Percentiles rank a stretch among this genome's conserved stretches.
phyloP scores from a whole-genome alignment of 2,113 vertebrate species.

The Epinephelus moara region DNA sequence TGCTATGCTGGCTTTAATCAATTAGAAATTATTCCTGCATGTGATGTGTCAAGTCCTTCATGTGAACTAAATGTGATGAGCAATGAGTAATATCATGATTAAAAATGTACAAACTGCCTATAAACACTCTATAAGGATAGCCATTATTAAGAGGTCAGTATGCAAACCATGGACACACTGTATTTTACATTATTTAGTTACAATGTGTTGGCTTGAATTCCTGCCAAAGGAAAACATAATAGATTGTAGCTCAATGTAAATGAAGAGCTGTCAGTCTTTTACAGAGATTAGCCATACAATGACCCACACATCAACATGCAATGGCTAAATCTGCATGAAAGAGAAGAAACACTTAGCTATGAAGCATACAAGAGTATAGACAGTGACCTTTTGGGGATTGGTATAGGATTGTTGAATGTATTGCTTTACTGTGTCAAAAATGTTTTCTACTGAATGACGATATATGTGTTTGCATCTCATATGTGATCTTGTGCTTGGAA shows the following conservation, averaged over 20 bases:
- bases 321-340: slow-evolving; percentile 52
- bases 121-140: neutral
- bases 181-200: neutral
- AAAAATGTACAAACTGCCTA: neutral
- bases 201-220: slow-evolving; percentile 19
- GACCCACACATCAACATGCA: slow-evolving; percentile 63
- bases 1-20: neutral
- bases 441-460: slow-evolving; percentile 39
- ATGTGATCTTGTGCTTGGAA: slow-evolving; percentile 24
- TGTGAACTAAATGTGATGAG: neutral
- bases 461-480: slow-evolving; percentile 10
- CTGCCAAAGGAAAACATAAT: slow-evolving; percentile 7
- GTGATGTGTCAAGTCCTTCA: neutral
- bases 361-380: slow-evolving; percentile 66
- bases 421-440: slow-evolving; percentile 17
- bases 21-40: neutral
- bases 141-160: slow-evolving; percentile 1
- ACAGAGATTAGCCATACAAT: slow-evolving; percentile 68
- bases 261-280: slow-evolving; percentile 38
- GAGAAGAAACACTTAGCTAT: slow-evolving; percentile 55
- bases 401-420: slow-evolving; percentile 48
- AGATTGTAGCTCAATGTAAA: slow-evolving; percentile 21
- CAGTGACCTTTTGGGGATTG: slow-evolving; percentile 46
- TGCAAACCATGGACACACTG: neutral
- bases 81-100: neutral